A percentile compares a stretch with the other conserved stretches of the same genome.
phyloP scores from a whole-genome alignment of 2,888 invertebrate genomes.

The Phyllotreta cruciferae region DNA sequence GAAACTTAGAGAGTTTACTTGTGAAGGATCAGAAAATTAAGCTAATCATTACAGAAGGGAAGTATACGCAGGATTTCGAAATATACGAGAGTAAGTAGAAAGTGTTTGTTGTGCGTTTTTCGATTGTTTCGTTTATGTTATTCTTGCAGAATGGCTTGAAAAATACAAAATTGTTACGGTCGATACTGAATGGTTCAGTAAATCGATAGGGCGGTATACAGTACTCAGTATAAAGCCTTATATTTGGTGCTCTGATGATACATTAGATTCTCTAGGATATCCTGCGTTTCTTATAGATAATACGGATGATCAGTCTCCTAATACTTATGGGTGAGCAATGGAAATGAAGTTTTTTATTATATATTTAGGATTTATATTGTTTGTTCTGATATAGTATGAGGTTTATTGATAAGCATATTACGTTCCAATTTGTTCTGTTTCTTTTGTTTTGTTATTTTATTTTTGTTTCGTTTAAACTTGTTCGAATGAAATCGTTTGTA shows the following conservation, averaged over 20 bases:
- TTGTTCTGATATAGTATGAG: too few relatives aligned
- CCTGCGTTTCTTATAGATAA: constrained; percentile 48
- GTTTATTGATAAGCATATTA: too few relatives aligned
- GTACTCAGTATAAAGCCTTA: constrained; percentile 53
- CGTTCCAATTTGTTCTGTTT: too few relatives aligned
- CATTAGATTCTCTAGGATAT: constrained; percentile 51
- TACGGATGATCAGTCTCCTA: too few relatives aligned
- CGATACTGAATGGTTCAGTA: constrained; percentile 57
- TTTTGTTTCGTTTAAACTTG: too few relatives aligned
- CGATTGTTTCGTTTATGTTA: constrained; percentile 35
- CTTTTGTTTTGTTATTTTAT: too few relatives aligned
- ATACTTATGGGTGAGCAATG: too few relatives aligned
- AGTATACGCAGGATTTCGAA: constrained; percentile 50
- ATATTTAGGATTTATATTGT: too few relatives aligned
- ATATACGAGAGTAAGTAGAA: constrained; percentile 53
- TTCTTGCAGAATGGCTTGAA: constrained; percentile 55
- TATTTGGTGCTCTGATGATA: constrained; percentile 52
- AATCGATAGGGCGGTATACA: constrained; percentile 55
- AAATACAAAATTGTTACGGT: constrained; percentile 53
- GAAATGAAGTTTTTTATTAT: too few relatives aligned
- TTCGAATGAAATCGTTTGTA: too few relatives aligned
- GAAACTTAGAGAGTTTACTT: constrained; percentile 42
- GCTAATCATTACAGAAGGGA: constrained; percentile 54
- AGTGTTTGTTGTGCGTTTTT: constrained; percentile 20
- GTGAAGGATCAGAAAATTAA: constrained; percentile 46